Percentiles rank a stretch among this genome's conserved stretches.
These are phyloP conservation scores for Drosophila lacteicornis DNA, from an alignment of 1,140 invertebrate species.

Conservation along the genomic window DNA sequence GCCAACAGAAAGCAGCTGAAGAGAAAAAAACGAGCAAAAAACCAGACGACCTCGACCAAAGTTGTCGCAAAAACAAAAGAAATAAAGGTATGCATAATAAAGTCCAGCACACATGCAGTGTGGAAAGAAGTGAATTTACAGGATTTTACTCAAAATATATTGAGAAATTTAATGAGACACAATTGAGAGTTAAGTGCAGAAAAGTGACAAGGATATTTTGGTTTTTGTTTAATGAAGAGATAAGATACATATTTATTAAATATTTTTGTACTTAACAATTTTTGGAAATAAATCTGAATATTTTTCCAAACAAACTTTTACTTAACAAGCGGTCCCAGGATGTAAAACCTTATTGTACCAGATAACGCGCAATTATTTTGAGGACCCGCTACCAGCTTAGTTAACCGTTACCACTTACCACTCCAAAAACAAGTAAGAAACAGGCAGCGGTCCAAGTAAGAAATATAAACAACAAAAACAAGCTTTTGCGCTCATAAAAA, in stretches of 20 bases:
- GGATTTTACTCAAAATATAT: not conserved
- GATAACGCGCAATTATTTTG: conserved; percentile 2
- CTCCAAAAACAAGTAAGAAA: conserved; percentile 32
- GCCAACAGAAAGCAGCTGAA: conserved; percentile 58
- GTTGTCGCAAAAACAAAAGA: conserved; percentile 68
- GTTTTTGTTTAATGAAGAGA: not conserved
- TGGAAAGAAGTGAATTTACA: conserved; percentile 7
- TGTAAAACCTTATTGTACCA: not conserved
- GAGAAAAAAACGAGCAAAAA: conserved; percentile 61
- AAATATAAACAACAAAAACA: conserved; percentile 40
- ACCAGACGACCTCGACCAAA: conserved; percentile 82
- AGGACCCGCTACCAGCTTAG: conserved; percentile 18
- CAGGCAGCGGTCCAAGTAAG: conserved; percentile 31
- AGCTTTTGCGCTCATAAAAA: conserved; percentile 54
- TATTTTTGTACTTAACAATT: not conserved
- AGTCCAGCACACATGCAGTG: conserved; percentile 12
- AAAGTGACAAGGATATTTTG: not conserved
- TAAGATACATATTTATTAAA: not conserved
- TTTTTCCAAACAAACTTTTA: not conserved
- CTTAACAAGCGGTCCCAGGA: not conserved
- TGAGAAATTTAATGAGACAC: not conserved
- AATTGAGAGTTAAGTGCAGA: not conserved
- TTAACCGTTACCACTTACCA: conserved; percentile 41
- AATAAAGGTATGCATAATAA: conserved; percentile 36
- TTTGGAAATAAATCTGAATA: not conserved